Evolutionary conservation across 2,888 invertebrate genomes (phyloP).

Genomic region (Spicauda simplicius): DNA sequence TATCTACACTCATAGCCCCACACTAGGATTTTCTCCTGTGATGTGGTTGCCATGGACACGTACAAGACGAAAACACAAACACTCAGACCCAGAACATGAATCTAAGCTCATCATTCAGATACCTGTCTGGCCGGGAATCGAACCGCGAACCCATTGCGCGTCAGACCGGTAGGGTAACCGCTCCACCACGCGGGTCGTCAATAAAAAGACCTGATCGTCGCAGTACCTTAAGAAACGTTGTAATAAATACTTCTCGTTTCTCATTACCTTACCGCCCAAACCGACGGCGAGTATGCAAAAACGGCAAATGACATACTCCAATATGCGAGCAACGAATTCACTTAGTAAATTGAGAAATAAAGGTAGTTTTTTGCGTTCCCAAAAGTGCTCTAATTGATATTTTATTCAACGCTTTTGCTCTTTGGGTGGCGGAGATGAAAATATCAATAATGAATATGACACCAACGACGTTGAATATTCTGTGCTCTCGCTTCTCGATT

Average conservation of each 20-base stretch:
- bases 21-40: no score
- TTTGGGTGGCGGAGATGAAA: slow-evolving; percentile 77
- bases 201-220: neutral
- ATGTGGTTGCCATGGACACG: no score
- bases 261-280: slow-evolving; percentile 82
- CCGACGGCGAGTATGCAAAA: slow-evolving; percentile 68
- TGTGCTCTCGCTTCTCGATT: slow-evolving; percentile 58
- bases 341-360: slow-evolving; percentile 80
- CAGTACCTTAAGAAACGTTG: slow-evolving; percentile 57
- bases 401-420: slow-evolving; percentile 76
- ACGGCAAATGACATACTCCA: slow-evolving; percentile 78
- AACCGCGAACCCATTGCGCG: no score
- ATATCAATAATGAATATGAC: slow-evolving; percentile 71
- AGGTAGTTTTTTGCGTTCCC: slow-evolving; percentile 65
- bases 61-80: no score
- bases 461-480: slow-evolving; percentile 54
- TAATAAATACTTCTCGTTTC: slow-evolving; percentile 76
- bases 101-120: no score
- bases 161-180: no score
- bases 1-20: no score
- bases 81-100: no score
- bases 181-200: no score
- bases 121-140: no score
- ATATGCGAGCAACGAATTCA: slow-evolving; percentile 69
- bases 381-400: slow-evolving; percentile 81